These are phyloP conservation scores for Malurus splendens DNA, from an alignment of 2,797 vertebrate species.

Conservation along the genomic window DNA sequence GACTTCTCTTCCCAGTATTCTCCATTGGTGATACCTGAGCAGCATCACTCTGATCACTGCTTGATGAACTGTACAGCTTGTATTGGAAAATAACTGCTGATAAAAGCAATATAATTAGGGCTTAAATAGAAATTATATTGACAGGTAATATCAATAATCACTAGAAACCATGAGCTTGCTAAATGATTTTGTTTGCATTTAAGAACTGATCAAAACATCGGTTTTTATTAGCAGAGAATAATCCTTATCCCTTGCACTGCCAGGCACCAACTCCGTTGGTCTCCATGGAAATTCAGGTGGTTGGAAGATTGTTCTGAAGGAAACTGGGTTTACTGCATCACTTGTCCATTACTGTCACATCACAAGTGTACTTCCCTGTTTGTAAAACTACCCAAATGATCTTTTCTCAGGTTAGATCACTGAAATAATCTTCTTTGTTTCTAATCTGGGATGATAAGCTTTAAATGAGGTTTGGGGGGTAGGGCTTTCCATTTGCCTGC, in stretches of 20 bases:
- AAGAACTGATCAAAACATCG: neutral
- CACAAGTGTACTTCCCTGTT: neutral
- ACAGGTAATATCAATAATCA: neutral
- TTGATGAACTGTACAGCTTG: neutral
- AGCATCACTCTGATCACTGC: neutral
- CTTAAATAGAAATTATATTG: neutral
- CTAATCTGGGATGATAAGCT: conserved; percentile 21
- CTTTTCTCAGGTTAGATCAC: conserved; percentile 31
- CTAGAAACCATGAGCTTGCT: neutral
- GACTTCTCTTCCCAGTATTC: neutral
- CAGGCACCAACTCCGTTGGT: neutral
- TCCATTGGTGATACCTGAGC: neutral
- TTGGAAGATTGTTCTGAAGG: neutral
- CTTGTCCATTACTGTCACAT: neutral
- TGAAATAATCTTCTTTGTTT: conserved; percentile 38
- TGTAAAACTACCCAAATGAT: neutral
- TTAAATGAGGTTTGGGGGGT: neutral
- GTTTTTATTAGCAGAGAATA: neutral
- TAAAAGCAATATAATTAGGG: neutral
- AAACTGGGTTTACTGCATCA: neutral
- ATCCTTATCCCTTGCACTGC: neutral
- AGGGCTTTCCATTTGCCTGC: neutral
- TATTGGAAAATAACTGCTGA: neutral
- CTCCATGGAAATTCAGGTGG: neutral
- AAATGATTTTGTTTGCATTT: neutral